Evolutionary conservation across 2,797 vertebrate genomes (phyloP), one percentile per base, ranked within the genome.

Genomic region (Esox masquinongy): DNA sequence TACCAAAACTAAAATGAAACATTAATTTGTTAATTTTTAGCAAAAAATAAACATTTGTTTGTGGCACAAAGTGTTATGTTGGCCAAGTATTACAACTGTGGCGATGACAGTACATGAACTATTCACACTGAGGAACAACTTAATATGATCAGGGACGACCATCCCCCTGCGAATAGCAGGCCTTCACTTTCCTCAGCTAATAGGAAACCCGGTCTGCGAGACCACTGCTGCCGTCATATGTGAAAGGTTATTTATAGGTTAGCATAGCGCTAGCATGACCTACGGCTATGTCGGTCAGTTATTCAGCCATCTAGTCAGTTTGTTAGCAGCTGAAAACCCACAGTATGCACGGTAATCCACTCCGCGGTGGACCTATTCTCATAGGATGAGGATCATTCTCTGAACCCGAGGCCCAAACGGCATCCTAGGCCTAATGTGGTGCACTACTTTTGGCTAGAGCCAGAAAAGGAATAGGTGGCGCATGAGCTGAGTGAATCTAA

Each of bases 171-270:
- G 56, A 24, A 14, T 61, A 24, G 22, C 12, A 61, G 56, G 22
- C 56, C 56, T 61, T 22, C 22, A 61, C n/a, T 22, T 24, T 4
- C n/a, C 22, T 26, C 11, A 24, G 9, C 56, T 61, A 61, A 61
- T 22, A 59, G 53, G 56, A 61, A 61, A 61, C 56, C 56, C 22
- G 11, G 56, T 12, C 22, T 61, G 56, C 19, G 22, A 59, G 56
- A 59, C n/a, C 9, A 3, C 56, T 61, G 22, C 22, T 26, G 6
- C 9, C 43, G 43, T 47, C 43, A 47, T 47, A 47, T 47, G 43
- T 47, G 43, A 47, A 47, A 61, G 56, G 56, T 61, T 61, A 61
- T 61, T 24, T 61, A 61, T 61, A 24, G 56, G 56, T 61, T 61
- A 61, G 56, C 56, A 61, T 61, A 22, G 56, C 22, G 56, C 56